Conservation (phyloP, 1,140 invertebrate genomes). For the Piezodorus guildinii region DNA sequence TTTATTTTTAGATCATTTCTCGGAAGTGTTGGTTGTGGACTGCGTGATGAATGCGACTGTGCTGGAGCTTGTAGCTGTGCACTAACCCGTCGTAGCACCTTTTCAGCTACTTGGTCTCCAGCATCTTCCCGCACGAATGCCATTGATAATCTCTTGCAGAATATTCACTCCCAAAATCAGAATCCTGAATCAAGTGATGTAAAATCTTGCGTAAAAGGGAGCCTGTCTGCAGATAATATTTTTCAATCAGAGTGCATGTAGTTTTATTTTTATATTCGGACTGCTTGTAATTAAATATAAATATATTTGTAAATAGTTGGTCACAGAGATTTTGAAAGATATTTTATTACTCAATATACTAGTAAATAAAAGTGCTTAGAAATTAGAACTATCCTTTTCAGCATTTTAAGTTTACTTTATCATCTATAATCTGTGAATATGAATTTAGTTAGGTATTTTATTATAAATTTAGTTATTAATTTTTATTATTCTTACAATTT, state of each 20-base stretch:
- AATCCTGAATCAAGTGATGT: not conserved
- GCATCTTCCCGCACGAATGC: constrained; percentile 19
- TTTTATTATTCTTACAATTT: too few relatives aligned
- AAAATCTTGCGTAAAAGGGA: not conserved
- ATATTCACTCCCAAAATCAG: not conserved
- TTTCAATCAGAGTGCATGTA: not conserved
- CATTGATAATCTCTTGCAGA: constrained; percentile 14
- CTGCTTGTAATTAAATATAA: too few relatives aligned
- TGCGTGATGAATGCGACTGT: constrained; percentile 12
- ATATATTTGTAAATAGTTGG: too few relatives aligned
- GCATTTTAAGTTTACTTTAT: too few relatives aligned
- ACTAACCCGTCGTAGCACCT: not conserved
- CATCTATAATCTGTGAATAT: too few relatives aligned
- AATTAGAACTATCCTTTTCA: too few relatives aligned
- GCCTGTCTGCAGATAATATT: constrained; percentile 11
- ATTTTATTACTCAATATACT: too few relatives aligned
- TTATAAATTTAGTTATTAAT: too few relatives aligned
- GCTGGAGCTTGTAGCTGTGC: constrained; percentile 22
- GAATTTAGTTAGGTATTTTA: too few relatives aligned
- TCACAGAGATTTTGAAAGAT: too few relatives aligned
- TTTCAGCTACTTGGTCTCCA: constrained; percentile 22
- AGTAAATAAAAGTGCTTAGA: too few relatives aligned
- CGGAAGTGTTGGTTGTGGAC: not conserved
- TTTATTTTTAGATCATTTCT: constrained; percentile 12
- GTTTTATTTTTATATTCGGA: too few relatives aligned